These are phyloP conservation scores for Steatornis caripensis DNA, from an alignment of 2,113 vertebrate genomes.

Conservation along the genomic window DNA sequence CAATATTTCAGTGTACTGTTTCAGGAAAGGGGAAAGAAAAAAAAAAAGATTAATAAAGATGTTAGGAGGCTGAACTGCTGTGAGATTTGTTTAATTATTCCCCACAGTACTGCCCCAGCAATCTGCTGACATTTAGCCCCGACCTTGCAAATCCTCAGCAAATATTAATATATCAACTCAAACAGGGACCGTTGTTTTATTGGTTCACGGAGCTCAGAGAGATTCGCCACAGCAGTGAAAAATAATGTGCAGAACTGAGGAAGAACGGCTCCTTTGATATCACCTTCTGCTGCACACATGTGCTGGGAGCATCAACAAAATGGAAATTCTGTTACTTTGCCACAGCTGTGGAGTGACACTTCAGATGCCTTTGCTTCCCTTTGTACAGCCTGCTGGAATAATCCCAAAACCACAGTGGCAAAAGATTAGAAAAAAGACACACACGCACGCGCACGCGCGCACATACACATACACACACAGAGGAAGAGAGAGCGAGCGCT, in stretches of 20 bases:
- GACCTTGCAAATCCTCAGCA: conserved; percentile 89
- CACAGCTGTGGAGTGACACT: conserved; percentile 87
- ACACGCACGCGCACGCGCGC: background rate
- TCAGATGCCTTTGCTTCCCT: conserved; percentile 86
- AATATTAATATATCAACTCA: conserved; percentile 88
- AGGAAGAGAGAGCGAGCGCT: background rate
- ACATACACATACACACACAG: background rate
- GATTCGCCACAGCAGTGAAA: conserved; percentile 78
- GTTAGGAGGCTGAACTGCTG: conserved; percentile 84
- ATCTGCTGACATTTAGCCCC: conserved; percentile 87
- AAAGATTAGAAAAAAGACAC: conserved; percentile 82
- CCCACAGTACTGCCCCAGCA: conserved; percentile 84
- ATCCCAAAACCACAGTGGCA: conserved; percentile 90
- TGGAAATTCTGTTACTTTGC: conserved; percentile 80
- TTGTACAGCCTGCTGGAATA: conserved; percentile 87
- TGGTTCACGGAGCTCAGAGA: conserved; percentile 79
- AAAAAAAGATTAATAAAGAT: conserved; percentile 76
- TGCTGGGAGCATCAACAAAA: conserved; percentile 79
- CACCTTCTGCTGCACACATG: conserved; percentile 89
- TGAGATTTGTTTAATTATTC: conserved; percentile 87
- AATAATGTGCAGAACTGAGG: conserved; percentile 73
- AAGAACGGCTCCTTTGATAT: conserved; percentile 81
- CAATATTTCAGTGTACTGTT: conserved; percentile 44
- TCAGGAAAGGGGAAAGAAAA: background rate
- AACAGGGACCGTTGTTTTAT: conserved; percentile 80